These are phyloP conservation scores for Drosophila nigromelanica DNA, from an alignment of 1,140 invertebrate genomes.

Conservation along the genomic window DNA sequence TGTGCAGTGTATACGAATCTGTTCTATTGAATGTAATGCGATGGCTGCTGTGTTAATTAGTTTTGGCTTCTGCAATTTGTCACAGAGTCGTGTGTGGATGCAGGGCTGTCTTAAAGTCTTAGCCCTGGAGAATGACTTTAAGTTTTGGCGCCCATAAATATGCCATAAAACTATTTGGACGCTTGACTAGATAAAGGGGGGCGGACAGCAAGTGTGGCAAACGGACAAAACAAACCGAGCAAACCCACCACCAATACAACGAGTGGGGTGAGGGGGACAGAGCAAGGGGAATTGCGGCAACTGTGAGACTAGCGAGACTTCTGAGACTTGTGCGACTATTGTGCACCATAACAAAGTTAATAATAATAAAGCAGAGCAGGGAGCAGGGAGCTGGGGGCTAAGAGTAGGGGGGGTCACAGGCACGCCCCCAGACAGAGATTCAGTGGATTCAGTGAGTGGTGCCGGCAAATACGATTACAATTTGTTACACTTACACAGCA, in stretches of 20 bases:
- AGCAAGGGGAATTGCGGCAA: slow-evolving; percentile 15
- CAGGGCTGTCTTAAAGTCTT: slow-evolving; percentile 71
- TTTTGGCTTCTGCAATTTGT: slow-evolving; percentile 68
- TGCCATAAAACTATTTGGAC: slow-evolving; percentile 79
- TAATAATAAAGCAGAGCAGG: slow-evolving; percentile 68
- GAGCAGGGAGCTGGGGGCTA: slow-evolving; percentile 6
- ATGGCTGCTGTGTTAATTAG: slow-evolving; percentile 68
- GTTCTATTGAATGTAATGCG: slow-evolving; percentile 50
- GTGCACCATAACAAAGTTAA: slow-evolving; percentile 77
- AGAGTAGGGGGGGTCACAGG: slow-evolving; percentile 11
- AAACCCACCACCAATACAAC: slow-evolving; percentile 18
- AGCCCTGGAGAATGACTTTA: slow-evolving; percentile 65
- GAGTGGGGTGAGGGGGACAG: not conserved
- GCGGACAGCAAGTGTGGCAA: slow-evolving; percentile 74
- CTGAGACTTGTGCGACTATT: slow-evolving; percentile 59
- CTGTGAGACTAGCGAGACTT: slow-evolving; percentile 28
- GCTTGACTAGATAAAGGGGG: slow-evolving; percentile 71
- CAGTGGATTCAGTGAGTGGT: slow-evolving; percentile 38
- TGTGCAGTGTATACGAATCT: slow-evolving; percentile 20
- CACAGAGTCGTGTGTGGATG: slow-evolving; percentile 64
- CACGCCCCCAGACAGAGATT: slow-evolving; percentile 20
- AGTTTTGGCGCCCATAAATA: slow-evolving; percentile 80
- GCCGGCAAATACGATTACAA: slow-evolving; percentile 79
- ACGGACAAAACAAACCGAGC: slow-evolving; percentile 30
- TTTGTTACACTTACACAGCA: slow-evolving; percentile 81